phyloP scores from a whole-genome alignment of 92 coral and sea anemone genomes.

The Epizoanthus ramosus region DNA sequence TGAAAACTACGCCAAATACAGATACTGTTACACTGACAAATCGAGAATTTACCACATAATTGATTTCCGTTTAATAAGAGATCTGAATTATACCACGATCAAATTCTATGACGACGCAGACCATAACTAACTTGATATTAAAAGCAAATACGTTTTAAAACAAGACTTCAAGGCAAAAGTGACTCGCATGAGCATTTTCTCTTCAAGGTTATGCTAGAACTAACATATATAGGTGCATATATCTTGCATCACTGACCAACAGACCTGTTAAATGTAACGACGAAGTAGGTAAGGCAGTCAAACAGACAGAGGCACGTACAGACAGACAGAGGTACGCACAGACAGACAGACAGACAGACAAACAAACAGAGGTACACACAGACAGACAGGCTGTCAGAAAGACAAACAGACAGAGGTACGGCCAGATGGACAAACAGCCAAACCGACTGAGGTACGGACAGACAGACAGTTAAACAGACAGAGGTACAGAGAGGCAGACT shows the following conservation, averaged over 20 bases:
- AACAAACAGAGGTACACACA: not conserved
- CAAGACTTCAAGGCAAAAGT: not conserved
- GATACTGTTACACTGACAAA: too few relatives aligned
- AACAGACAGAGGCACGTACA: not conserved
- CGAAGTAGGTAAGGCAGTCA: not conserved
- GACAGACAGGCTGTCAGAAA: too few relatives aligned
- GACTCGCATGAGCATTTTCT: not conserved
- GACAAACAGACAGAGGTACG: too few relatives aligned
- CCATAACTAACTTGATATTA: not conserved
- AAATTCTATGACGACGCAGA: not conserved
- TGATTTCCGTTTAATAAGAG: too few relatives aligned
- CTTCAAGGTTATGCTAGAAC: conserved; percentile 12
- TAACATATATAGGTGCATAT: not conserved
- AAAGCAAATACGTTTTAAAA: not conserved
- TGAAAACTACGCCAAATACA: too few relatives aligned
- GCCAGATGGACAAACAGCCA: too few relatives aligned
- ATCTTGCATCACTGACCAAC: not conserved
- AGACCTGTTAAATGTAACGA: not conserved
- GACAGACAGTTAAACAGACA: not conserved
- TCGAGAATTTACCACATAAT: too few relatives aligned
- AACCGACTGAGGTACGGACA: too few relatives aligned
- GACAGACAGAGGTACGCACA: not conserved
- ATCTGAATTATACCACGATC: too few relatives aligned
- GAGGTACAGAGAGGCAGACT: too few relatives aligned
- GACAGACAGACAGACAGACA: not conserved